A percentile compares a stretch with the other conserved stretches of the same genome.
These are phyloP conservation scores for Miniopterus natalensis DNA, from an alignment of 2,113 vertebrate genomes.

Conservation along the genomic window DNA sequence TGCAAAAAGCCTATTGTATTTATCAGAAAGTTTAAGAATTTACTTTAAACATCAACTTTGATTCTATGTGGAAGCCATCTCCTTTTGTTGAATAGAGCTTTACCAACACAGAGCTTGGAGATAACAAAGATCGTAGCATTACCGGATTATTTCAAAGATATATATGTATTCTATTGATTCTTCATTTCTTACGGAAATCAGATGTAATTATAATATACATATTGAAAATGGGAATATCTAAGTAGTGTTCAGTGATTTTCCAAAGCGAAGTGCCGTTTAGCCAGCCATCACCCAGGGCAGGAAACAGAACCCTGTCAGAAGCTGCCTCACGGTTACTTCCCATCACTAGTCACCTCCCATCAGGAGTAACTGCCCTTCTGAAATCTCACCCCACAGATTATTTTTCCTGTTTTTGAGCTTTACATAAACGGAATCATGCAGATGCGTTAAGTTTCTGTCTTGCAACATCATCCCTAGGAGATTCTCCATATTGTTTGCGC, in stretches of 20 bases:
- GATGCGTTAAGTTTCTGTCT: background rate
- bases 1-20: constrained; percentile 43
- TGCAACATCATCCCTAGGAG: background rate
- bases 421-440: background rate
- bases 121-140: background rate
- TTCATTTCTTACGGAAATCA: background rate
- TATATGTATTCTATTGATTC: background rate
- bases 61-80: background rate
- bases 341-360: background rate
- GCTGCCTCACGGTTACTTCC: background rate
- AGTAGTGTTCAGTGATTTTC: background rate
- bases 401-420: background rate
- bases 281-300: background rate
- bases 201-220: background rate
- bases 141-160: constrained; percentile 14
- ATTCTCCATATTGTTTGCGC: background rate
- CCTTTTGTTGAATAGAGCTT: background rate
- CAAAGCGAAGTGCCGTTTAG: background rate
- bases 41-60: constrained; percentile 26
- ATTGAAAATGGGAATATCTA: background rate
- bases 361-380: background rate
- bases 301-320: background rate
- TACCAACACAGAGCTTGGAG: background rate
- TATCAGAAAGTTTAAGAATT: background rate
- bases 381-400: background rate